A percentile compares a stretch with the other conserved stretches of the same genome.
phyloP scores from a whole-genome alignment of 2,888 invertebrate species.

The Lumbricus terrestris region DNA sequence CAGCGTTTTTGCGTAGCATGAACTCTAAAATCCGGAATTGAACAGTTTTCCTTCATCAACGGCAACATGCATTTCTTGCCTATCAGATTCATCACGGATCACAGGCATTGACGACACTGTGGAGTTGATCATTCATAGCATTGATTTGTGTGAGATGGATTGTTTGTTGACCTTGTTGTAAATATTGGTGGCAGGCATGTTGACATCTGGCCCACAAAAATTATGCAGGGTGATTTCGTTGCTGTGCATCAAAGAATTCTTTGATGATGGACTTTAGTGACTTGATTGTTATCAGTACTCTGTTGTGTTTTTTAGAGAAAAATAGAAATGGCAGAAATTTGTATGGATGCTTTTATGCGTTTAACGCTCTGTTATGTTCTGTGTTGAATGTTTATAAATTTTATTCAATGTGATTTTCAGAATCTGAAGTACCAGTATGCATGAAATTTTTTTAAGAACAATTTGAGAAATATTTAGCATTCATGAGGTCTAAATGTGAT shows the following conservation, averaged over 20 bases:
- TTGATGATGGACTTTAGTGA: neutral
- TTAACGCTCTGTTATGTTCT: neutral
- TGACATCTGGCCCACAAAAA: neutral
- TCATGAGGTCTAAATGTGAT: neutral
- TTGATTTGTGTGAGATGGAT: neutral
- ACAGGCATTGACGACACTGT: too few species aligned
- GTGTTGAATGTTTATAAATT: neutral
- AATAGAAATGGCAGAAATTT: neutral
- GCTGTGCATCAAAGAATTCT: neutral
- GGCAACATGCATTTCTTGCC: too few species aligned
- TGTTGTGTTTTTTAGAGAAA: neutral
- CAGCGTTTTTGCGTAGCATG: too few species aligned
- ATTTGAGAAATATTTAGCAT: neutral
- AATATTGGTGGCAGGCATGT: neutral
- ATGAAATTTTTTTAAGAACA: neutral
- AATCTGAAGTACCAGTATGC: neutral
- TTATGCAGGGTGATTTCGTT: neutral
- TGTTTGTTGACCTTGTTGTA: neutral
- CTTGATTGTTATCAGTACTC: neutral
- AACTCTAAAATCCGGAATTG: too few species aligned
- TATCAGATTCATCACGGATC: too few species aligned
- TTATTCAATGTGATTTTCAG: neutral
- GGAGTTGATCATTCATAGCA: too few species aligned
- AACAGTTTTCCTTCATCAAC: too few species aligned
- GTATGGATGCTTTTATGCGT: neutral